These are phyloP conservation scores for Siniperca chuatsi DNA, from an alignment of 2,113 vertebrate genomes.

Conservation along the genomic window DNA sequence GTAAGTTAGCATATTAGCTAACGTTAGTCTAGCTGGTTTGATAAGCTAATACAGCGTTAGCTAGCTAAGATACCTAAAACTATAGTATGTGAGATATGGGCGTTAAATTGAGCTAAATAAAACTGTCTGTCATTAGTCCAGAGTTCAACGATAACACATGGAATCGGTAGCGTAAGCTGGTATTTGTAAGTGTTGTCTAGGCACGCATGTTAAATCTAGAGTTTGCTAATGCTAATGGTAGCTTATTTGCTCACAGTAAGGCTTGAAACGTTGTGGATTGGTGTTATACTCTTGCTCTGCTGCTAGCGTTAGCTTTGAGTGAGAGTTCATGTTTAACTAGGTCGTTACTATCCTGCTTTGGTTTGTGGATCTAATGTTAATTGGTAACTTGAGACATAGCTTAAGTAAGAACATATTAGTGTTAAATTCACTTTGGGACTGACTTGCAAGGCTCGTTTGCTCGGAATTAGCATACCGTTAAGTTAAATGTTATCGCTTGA, in stretches of 20 bases:
- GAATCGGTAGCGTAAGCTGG: rapidly evolving
- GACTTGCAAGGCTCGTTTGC: background rate
- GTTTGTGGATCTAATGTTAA: background rate
- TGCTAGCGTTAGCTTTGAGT: background rate
- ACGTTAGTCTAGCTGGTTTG: conserved; percentile 38
- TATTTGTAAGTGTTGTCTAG: rapidly evolving
- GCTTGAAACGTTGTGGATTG: background rate
- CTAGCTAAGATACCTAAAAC: too few species aligned
- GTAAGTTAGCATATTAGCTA: conserved; percentile 86
- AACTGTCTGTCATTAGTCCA: rapidly evolving
- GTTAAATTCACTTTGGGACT: background rate
- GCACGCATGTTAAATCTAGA: background rate
- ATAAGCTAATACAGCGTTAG: background rate
- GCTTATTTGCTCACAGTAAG: background rate
- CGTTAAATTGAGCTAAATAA: too few species aligned
- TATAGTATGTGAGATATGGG: rapidly evolving
- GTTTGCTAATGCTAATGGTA: conserved; percentile 22
- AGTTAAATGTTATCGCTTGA: too few species aligned
- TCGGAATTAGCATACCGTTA: background rate
- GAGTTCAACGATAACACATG: rapidly evolving
- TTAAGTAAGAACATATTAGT: background rate
- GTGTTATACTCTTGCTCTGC: rapidly evolving
- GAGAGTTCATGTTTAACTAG: background rate
- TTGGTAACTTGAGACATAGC: background rate
- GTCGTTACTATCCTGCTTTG: rapidly evolving